These are phyloP conservation scores for Heliconius ethilla DNA, from an alignment of 2,888 invertebrate genomes.

Conservation along the genomic window DNA sequence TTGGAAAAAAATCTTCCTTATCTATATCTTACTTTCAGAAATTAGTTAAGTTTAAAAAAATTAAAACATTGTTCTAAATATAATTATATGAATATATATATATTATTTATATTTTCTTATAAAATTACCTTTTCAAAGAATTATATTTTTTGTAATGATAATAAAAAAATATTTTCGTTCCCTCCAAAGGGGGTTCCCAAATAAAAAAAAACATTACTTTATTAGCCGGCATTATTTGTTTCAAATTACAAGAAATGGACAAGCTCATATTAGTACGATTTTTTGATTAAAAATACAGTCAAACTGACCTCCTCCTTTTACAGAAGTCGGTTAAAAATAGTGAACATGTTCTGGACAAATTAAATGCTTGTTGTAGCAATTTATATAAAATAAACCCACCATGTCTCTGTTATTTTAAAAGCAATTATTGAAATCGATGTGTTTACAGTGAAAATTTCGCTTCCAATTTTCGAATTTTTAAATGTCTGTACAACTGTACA, in stretches of 20 bases:
- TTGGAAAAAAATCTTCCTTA: neutral
- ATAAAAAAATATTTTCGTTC: too few relatives aligned
- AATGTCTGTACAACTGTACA: neutral
- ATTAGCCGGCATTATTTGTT: too few relatives aligned
- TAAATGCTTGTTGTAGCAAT: neutral
- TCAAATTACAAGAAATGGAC: neutral
- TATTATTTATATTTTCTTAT: too few relatives aligned
- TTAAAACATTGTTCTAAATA: neutral
- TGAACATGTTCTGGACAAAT: neutral
- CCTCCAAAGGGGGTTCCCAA: neutral
- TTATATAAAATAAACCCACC: neutral
- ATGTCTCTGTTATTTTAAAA: slow-evolving; percentile 4
- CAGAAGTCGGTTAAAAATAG: neutral
- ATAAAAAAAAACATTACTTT: neutral
- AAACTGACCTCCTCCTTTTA: too few relatives aligned
- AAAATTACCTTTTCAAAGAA: too few relatives aligned
- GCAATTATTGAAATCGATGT: slow-evolving; percentile 11
- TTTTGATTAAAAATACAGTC: neutral
- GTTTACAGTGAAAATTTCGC: neutral
- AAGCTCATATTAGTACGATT: neutral
- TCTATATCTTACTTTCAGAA: neutral
- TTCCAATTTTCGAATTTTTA: neutral
- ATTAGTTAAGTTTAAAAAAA: neutral
- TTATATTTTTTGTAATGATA: too few relatives aligned
- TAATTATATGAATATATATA: neutral